phyloP scores from a whole-genome alignment of 1,140 invertebrate genomes.

The Platyscapa corneri region DNA sequence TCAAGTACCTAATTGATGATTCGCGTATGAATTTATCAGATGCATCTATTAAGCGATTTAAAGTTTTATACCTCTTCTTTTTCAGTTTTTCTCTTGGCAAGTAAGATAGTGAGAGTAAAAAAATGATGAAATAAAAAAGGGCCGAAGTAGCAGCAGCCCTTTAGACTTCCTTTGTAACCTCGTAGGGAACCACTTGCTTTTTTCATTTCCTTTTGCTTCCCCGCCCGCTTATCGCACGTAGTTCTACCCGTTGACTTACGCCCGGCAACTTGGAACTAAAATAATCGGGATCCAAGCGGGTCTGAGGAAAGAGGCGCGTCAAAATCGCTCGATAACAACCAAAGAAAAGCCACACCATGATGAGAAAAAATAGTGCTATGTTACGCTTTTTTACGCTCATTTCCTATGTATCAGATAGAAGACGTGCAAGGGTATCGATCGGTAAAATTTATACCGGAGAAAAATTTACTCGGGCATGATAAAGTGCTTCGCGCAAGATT shows the following conservation, averaged over 20 bases:
- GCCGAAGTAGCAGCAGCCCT: not conserved
- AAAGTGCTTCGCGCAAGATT: conserved; percentile 45
- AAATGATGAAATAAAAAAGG: conserved; percentile 14
- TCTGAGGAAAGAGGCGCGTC: conserved; percentile 28
- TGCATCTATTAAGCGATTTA: not conserved
- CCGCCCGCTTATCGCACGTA: conserved; percentile 48
- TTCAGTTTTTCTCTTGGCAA: not conserved
- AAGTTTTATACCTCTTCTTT: conserved; percentile 28
- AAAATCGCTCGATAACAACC: conserved; percentile 47
- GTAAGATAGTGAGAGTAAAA: not conserved
- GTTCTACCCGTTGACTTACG: not conserved
- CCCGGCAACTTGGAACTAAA: conserved; percentile 29
- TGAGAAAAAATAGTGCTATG: not conserved
- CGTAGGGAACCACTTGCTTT: conserved; percentile 19
- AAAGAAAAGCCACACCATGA: not conserved
- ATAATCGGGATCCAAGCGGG: conserved; percentile 37
- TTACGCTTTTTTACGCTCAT: conserved; percentile 46
- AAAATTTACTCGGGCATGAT: conserved; percentile 52
- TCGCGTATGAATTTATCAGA: not conserved
- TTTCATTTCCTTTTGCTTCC: conserved; percentile 44
- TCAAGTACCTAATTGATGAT: not conserved
- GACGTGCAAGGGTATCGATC: conserved; percentile 44
- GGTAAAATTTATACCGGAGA: conserved; percentile 50
- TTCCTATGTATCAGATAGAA: conserved; percentile 52
- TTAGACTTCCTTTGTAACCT: conserved; percentile 43